phyloP scores from a whole-genome alignment of 2,113 vertebrate species.

The Xerus inauris region DNA sequence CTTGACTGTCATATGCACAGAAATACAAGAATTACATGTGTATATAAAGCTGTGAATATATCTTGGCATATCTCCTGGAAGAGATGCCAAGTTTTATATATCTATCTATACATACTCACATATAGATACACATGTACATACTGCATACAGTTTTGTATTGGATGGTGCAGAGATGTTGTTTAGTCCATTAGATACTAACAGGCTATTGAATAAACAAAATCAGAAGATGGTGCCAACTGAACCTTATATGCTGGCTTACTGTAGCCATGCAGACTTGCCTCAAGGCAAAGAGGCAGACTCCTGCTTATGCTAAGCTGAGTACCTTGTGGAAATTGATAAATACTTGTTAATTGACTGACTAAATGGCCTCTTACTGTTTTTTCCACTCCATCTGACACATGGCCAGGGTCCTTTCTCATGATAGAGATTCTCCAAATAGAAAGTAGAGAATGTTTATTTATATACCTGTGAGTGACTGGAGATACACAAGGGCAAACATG shows the following conservation, averaged over 20 bases:
- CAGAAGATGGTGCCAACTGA: slow-evolving; percentile 37
- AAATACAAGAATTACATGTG: slow-evolving; percentile 81
- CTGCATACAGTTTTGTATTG: slow-evolving; percentile 57
- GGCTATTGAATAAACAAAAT: slow-evolving; percentile 58
- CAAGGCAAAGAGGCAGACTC: slow-evolving; percentile 29
- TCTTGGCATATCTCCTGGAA: slow-evolving; percentile 80
- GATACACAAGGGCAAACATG: neutral
- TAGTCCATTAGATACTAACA: slow-evolving; percentile 66
- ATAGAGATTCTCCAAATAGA: neutral
- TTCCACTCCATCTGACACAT: neutral
- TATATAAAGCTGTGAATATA: slow-evolving; percentile 82
- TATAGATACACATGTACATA: slow-evolving; percentile 62
- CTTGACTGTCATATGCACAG: slow-evolving; percentile 69
- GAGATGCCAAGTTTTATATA: slow-evolving; percentile 79
- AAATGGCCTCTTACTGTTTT: slow-evolving; percentile 18
- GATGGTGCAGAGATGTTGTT: slow-evolving; percentile 55
- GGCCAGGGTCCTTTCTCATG: neutral
- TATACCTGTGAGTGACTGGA: neutral
- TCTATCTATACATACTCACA: slow-evolving; percentile 71
- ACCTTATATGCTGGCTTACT: neutral
- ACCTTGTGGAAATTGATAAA: slow-evolving; percentile 5
- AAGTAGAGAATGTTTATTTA: neutral
- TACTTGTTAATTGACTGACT: slow-evolving; percentile 43
- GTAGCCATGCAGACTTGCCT: neutral
- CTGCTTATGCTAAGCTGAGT: neutral